Evolutionary conservation across 2,888 invertebrate genomes (phyloP), one percentile per base, ranked within the genome.

Genomic region (Rhingia campestris): DNA sequence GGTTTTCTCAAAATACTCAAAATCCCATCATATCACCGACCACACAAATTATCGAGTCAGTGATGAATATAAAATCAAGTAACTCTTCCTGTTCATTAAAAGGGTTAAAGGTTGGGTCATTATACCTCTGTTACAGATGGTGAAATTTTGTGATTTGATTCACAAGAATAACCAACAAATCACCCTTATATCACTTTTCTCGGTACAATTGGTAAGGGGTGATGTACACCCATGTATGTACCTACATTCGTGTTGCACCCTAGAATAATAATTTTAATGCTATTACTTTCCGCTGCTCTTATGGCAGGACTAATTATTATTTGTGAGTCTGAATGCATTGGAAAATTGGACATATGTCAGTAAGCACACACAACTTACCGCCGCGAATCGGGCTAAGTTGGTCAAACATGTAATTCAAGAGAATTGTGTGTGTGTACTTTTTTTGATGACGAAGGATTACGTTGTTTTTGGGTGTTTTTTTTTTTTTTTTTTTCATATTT

Each of bases 31-130:
- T 0, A 45, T 45, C 43, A 14, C 3, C n/a, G 6, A 45, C 43
- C 12, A 12, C 6, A 45, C 6, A 12, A 45, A 45, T 45, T 45
- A 45, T 45, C 43, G 43, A 45, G 12, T 14, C 43, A 45, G 43
- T 45, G 43, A 45, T 45, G 43, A 45, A 45, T 45, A 45, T 5
- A 45, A 45, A 45, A 45, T 45, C 43, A 45, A 45, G 43, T 6
- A 45, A n/a, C n/a, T 22, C 22, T 22, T 45, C n/a, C 4, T 12
- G 43, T 45, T 45, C 43, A 45, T 45, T 45, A 45, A 12, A 45
- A 45, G 43, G 43, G 43, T 12, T 43, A 22, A 43, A 43, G 43
- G 4, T 43, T 43, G 12, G 43, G 43, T 45, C n/a, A 45, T 45
- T 45, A 45, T 45, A 45, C 43, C 12, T 45, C 43, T n/a, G 12